phyloP scores from a whole-genome alignment of 2,888 invertebrate species.

The Drosophila niveifrons region DNA sequence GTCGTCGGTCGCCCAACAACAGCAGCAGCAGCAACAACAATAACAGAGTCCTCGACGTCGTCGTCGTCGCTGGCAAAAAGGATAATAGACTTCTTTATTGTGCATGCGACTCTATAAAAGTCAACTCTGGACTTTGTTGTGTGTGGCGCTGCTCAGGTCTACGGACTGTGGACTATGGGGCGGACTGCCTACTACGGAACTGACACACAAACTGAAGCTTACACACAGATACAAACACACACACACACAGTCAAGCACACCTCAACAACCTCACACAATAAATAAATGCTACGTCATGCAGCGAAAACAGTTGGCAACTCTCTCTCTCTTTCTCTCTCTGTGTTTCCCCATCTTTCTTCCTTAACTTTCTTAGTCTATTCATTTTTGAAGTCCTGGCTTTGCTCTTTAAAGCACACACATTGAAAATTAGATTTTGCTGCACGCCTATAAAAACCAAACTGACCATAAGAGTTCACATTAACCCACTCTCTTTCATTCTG shows the following conservation, averaged over 20 bases:
- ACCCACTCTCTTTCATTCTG: conserved; percentile 2
- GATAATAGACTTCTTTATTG: conserved; percentile 84
- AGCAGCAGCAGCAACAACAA: conserved; percentile 38
- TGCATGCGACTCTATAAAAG: conserved; percentile 85
- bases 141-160: conserved; percentile 57
- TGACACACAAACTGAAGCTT: conserved; percentile 55
- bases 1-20: conserved; percentile 62
- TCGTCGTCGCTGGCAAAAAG: conserved; percentile 72
- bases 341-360: conserved; percentile 8
- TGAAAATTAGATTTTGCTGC: conserved; percentile 60
- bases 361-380: background rate
- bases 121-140: conserved; percentile 83
- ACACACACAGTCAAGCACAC: conserved; percentile 46
- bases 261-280: conserved; percentile 72
- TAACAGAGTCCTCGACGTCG: conserved; percentile 29
- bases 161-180: conserved; percentile 16
- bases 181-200: conserved; percentile 36
- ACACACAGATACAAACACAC: conserved; percentile 48
- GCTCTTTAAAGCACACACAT: conserved; percentile 45
- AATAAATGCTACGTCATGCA: conserved; percentile 78
- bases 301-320: conserved; percentile 59
- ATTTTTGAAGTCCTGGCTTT: conserved; percentile 7
- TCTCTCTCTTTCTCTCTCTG: conserved; percentile 1
- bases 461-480: conserved; percentile 32
- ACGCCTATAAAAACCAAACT: conserved; percentile 51